Evolutionary conservation across 2,888 invertebrate species (phyloP), one percentile per base, ranked within the genome.

Genomic region (Mythimna ferrago): DNA sequence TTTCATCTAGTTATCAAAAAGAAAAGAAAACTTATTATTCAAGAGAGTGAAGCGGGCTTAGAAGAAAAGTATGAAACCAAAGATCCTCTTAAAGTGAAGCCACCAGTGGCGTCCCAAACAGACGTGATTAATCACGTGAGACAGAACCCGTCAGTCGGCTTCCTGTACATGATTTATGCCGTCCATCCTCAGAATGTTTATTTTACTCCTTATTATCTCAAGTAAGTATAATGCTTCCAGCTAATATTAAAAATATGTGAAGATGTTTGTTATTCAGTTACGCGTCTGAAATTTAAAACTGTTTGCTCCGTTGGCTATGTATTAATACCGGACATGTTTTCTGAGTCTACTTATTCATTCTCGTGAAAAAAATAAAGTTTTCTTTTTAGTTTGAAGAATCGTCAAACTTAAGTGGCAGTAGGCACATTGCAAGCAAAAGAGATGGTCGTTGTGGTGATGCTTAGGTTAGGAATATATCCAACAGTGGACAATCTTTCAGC

Each of bases 151-250:
- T 95, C 97, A n/a, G 95, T 97, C 69, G 97, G 97, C 10, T 99
- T 98, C 89, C 96, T 98, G 6, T 99, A 99, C 89, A 97, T 99
- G 96, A 97, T 97, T 10, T 98, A 98, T 83, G 97, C 97, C 57
- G 97, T 98, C 2, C 97, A 97, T n/a, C 97, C 97, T 72, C 97
- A 97, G 6, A 98, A 98, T 78, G 97, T 98, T 83, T 97, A 97
- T 87, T 98, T 98, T 82, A 97, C 98, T 5, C 98, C 98, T 0
- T 98, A 98, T 88, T 97, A 98, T 76, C 94, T 98, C 53, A 97
- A 97, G 98, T 98, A 93, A 95, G 95, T 91, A 72, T 54, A 51
- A 51, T 0, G 4, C 16, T 57, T 10, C 0, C 26, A n/a, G n/a
- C n/a, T 56, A 11, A 14, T 48, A 48, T 48, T 51, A 7, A 14